Percentiles rank a stretch among this genome's conserved stretches.
These are phyloP conservation scores for Leontopithecus rosalia DNA, from an alignment of 2,797 vertebrate genomes.

Conservation along the genomic window DNA sequence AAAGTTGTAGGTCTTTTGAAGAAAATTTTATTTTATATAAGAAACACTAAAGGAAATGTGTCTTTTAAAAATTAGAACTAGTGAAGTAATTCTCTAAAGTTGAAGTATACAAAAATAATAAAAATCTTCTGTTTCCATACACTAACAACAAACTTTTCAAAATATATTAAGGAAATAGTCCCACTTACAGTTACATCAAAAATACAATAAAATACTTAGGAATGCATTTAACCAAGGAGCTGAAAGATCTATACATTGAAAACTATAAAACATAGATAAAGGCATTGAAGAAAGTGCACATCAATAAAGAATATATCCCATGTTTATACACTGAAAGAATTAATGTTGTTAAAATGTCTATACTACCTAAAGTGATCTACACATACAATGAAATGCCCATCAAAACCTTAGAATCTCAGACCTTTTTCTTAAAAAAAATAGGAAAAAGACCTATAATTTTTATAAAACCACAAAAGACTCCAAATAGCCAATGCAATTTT, in stretches of 20 bases:
- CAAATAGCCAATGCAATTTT: background rate
- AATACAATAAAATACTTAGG: background rate
- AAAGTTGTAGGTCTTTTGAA: background rate
- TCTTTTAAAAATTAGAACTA: background rate
- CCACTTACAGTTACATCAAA: background rate
- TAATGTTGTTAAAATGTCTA: background rate
- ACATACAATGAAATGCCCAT: background rate
- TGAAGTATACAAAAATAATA: background rate
- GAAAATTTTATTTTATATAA: background rate
- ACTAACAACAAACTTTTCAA: background rate
- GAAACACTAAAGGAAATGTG: background rate
- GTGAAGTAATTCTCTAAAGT: background rate
- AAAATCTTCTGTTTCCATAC: background rate
- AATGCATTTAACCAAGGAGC: background rate
- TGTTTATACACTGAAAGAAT: background rate
- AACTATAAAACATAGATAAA: background rate
- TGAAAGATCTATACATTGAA: background rate
- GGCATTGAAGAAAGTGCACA: background rate
- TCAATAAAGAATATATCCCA: no score
- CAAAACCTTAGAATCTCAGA: background rate
- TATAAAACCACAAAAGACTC: background rate
- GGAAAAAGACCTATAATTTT: background rate
- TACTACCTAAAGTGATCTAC: background rate
- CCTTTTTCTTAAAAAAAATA: background rate
- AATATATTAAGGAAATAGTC: background rate